Percentiles rank a stretch among this genome's conserved stretches.
Conservation (phyloP, 1,140 invertebrate species). For the Drosophila sechellia region DNA sequence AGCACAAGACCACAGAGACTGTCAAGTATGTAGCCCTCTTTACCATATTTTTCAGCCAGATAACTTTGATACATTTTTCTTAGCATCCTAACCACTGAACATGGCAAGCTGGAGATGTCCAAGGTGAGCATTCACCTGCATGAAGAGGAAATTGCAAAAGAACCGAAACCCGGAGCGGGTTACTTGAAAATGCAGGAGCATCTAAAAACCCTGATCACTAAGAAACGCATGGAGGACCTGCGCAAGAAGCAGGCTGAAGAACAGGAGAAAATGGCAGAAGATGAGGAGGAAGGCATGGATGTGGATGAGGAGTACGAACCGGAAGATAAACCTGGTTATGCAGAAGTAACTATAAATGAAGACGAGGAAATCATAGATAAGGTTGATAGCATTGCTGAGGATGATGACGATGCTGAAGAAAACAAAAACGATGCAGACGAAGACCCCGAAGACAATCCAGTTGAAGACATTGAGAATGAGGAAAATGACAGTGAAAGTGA, state of each 20-base stretch:
- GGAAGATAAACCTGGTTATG: constrained; percentile 64
- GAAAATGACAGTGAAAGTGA: constrained; percentile 43
- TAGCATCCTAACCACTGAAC: constrained; percentile 76
- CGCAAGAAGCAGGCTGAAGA: constrained; percentile 85
- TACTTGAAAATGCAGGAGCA: constrained; percentile 86
- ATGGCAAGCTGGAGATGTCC: constrained; percentile 79
- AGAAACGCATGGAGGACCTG: constrained; percentile 84
- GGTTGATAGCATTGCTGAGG: constrained; percentile 15
- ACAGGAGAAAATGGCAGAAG: constrained; percentile 42
- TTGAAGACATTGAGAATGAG: constrained; percentile 42
- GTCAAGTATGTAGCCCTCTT: constrained; percentile 50
- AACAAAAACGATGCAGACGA: background rate
- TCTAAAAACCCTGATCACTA: constrained; percentile 86
- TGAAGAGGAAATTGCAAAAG: constrained; percentile 74
- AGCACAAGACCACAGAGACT: constrained; percentile 75
- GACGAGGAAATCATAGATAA: constrained; percentile 67
- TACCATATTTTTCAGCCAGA: background rate
- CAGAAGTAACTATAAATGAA: constrained; percentile 59
- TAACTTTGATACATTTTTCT: background rate
- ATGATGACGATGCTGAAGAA: constrained; percentile 53
- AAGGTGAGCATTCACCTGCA: constrained; percentile 73
- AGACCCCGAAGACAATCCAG: constrained; percentile 41
- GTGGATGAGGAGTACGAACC: constrained; percentile 69
- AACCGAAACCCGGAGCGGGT: constrained; percentile 86
- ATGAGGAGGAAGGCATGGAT: constrained; percentile 54